These are phyloP conservation scores for Spatulosminthurus flaviceps DNA, from an alignment of 2,888 invertebrate genomes.

Conservation along the genomic window DNA sequence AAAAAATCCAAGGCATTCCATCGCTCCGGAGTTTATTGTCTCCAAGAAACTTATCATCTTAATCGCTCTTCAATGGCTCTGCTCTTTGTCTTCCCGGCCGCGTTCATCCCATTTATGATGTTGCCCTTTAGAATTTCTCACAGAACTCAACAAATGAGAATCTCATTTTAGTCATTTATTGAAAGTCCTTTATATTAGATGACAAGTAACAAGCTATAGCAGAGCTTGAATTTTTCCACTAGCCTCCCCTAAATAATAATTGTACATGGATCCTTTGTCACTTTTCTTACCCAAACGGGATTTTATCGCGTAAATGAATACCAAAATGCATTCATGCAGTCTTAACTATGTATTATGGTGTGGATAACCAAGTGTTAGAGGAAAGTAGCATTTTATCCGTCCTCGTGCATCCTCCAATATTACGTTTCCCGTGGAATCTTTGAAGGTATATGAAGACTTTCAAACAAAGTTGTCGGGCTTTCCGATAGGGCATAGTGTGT, in stretches of 20 bases:
- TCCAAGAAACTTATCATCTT: conserved; percentile 18
- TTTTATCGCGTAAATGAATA: no score
- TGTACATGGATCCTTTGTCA: not conserved
- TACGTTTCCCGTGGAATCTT: no score
- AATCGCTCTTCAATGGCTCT: conserved; percentile 1
- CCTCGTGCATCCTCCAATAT: no score
- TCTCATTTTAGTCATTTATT: not conserved
- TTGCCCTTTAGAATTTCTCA: not conserved
- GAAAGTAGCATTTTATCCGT: no score
- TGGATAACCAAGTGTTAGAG: no score
- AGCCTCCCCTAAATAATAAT: not conserved
- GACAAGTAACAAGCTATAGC: not conserved
- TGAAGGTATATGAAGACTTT: no score
- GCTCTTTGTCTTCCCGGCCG: conserved; percentile 1
- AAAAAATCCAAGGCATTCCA: not conserved
- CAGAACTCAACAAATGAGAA: not conserved
- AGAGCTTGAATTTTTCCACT: not conserved
- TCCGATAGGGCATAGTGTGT: no score
- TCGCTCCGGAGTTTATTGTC: conserved; percentile 1
- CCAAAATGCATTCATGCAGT: no score
- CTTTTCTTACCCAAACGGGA: no score
- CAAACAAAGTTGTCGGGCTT: no score
- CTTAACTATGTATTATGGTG: no score
- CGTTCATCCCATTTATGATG: not conserved
- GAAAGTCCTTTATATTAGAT: not conserved